These are phyloP conservation scores for Drosophila kuntzei DNA, from an alignment of 2,888 invertebrate genomes.

Conservation along the genomic window DNA sequence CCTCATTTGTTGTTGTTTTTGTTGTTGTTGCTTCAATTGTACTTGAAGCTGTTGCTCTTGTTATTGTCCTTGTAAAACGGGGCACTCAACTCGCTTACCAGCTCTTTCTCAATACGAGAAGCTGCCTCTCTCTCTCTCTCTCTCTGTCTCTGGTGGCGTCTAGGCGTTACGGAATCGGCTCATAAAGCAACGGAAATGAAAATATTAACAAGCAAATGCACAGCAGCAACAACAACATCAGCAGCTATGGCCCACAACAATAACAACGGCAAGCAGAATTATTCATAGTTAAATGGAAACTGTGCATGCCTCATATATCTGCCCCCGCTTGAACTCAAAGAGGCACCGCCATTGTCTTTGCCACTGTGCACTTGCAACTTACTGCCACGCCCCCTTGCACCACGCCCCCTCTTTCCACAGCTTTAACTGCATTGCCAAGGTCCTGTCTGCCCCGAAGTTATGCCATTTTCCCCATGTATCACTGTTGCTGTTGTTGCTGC, in stretches of 20 bases:
- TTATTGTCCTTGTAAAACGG: constrained; percentile 70
- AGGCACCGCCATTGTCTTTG: constrained; percentile 50
- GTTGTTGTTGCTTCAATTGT: constrained; percentile 57
- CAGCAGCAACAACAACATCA: constrained; percentile 48
- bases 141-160: constrained; percentile 28
- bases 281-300: constrained; percentile 79
- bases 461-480: constrained; percentile 33
- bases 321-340: constrained; percentile 38
- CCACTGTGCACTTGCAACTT: constrained; percentile 28
- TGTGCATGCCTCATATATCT: constrained; percentile 62
- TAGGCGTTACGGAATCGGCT: constrained; percentile 75
- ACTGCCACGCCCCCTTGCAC: neutral
- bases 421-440: constrained; percentile 43
- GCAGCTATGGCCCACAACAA: constrained; percentile 29
- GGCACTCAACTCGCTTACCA: constrained; percentile 67
- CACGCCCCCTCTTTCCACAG: neutral
- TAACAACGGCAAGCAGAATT: constrained; percentile 55
- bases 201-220: constrained; percentile 83
- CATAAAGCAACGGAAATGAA: constrained; percentile 83
- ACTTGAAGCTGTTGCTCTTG: constrained; percentile 72
- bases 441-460: constrained; percentile 32
- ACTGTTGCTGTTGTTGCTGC: constrained; percentile 13
- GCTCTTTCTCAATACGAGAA: neutral
- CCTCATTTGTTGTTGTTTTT: constrained; percentile 56
- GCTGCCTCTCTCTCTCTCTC: constrained; percentile 4